Base-by-base conservation (phyloP, 1,140 invertebrate genomes). In the Adelges cooleyi region DNA sequence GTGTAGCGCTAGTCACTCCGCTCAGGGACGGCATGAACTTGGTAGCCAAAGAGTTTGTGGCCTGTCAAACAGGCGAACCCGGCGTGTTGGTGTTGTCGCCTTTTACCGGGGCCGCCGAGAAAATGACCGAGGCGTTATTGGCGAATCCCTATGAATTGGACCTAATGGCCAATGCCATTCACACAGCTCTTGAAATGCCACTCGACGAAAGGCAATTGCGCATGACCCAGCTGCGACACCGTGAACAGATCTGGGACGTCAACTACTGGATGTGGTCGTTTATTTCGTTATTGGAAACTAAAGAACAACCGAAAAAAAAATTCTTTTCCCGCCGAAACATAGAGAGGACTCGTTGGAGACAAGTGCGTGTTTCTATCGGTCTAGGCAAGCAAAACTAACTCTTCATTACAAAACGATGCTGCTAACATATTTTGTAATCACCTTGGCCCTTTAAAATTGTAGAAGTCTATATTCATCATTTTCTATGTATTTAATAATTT, bases 41-140 rank as follows among this genome's bases (percentile, higher is more conserved):
- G 42, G 90, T 94, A 0, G 90, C 90, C 5, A 94, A 95, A 75
- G 91, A 95, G 75, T 93, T 92, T 70, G 90, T 93, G 1, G 90
- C 90, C 6, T 93, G 90, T 72, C 90, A 93, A 75, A 92, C 91
- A 5, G 90, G 90, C 69, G 82, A 82, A 0, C 84, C 88, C 0
- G 91, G 91, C 9, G 91, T 94, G 0, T 74, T 94, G 4, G 88
- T 94, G 40, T 82, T 94, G 2, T 92, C 89, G 1, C 89, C 89
- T 0, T 93, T 94, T 74, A 90, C 90, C 59, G 90, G 90, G 3
- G 89, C 90, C 13, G 89, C 87, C 1, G 89, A 90, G 74, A 90
- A 88, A 79, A 92, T 92, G 89, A 88, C 90, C 74, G 89, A 92
- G 74, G 87, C 87, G 10, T 77, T 94, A 1, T 83, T 91, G 48